Base-by-base conservation (phyloP, 2,888 invertebrate species). In the Stenichneumon culpator region DNA sequence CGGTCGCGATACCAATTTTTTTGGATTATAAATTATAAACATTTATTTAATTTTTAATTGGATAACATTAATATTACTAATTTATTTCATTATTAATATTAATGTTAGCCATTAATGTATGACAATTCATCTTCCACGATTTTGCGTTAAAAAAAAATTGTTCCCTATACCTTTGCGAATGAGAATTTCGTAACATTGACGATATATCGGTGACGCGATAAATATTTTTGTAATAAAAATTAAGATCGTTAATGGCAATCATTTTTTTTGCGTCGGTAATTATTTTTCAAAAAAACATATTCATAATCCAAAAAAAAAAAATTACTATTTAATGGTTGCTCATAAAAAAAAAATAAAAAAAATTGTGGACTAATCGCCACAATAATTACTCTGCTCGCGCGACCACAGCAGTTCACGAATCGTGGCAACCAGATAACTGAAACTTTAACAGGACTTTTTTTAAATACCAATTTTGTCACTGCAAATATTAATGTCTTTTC, bases 371-470 rank as follows among this genome's bases (percentile, higher is more conserved):
- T 2, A 22, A 54, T 22, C 54, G 54, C 19, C 7, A 22, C 19
- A 54, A 3, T 54, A 22, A 54, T 54, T 54, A 19, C 22, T 19
- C 22, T 22, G 54, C 22, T 54, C 54, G 22, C 22, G 54, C 54
- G 2, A 11, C 19, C 54, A 9, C 54, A 7, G 11, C 22, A 54
- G 22, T 11, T 54, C 22, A 11, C 9, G 22, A 22, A 54, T 54
- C 54, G 19, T 54, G 3, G 54, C 19, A 2, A 39, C 39, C 6
- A 39, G 54, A 54, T 22, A 54, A 54, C 54, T 54, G 54, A 54
- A 54, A 54, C 22, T 54, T 54, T 54, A 54, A 54, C 54, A 54
- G 22, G 54, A 54, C 54, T 54, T 52, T 52, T n/a, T 52, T 52
- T 19, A 7, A 52, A 52, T 52, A n/a, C 6, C 52, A 32, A 28